Percentiles rank a stretch among this genome's conserved stretches.
These are phyloP conservation scores for Zaprionus vittiger DNA, from an alignment of 1,140 invertebrate species.

Conservation along the genomic window DNA sequence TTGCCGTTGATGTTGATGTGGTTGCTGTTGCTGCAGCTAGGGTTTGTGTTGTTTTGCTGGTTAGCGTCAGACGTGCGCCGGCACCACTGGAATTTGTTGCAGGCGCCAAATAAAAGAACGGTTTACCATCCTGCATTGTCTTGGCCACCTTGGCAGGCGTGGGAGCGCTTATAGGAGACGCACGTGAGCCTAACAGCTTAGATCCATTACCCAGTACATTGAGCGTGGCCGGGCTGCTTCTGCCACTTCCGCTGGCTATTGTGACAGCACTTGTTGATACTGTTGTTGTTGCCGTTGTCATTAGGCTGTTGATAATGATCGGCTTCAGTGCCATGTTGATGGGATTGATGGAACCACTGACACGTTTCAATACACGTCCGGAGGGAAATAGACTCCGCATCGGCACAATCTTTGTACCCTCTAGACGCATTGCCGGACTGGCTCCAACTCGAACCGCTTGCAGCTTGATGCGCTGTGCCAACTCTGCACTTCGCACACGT, in stretches of 20 bases:
- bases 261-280: conserved; percentile 17
- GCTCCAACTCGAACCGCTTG: conserved; percentile 77
- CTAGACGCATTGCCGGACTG: conserved; percentile 81
- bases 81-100: conserved; percentile 74
- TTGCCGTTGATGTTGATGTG: conserved; percentile 2
- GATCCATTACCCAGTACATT: conserved; percentile 46
- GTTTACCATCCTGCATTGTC: conserved; percentile 75
- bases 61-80: conserved; percentile 78
- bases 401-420: conserved; percentile 75
- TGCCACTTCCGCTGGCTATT: conserved; percentile 7
- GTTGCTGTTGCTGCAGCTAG: conserved; percentile 16
- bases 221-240: conserved; percentile 19
- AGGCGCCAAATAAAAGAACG: conserved; percentile 77
- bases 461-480: conserved; percentile 72
- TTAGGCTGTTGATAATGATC: conserved; percentile 65
- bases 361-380: conserved; percentile 65
- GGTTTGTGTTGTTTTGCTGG: conserved; percentile 61
- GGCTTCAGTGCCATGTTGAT: conserved; percentile 73
- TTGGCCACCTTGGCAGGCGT: conserved; percentile 76
- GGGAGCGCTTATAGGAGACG: conserved; percentile 62
- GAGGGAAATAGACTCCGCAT: conserved; percentile 59
- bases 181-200: conserved; percentile 54
- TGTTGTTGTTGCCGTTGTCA: conserved; percentile 23
- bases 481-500: conserved; percentile 67
- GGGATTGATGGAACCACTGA: conserved; percentile 71